Evolutionary conservation across 1,140 invertebrate genomes (phyloP), one percentile per base, ranked within the genome.

Genomic region (Euborellia annulipes): DNA sequence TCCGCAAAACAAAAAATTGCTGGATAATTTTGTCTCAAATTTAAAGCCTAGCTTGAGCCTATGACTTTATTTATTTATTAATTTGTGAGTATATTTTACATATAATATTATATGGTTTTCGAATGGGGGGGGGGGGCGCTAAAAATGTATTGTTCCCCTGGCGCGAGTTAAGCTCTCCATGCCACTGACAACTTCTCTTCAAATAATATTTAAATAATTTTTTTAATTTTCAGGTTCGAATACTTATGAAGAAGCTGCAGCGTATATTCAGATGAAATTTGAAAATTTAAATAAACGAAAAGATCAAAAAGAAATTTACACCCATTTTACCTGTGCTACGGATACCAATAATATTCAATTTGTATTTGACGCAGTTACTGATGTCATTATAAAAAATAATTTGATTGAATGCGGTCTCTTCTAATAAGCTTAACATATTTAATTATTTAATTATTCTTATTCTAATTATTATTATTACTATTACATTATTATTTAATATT

Each of bases 301-400:
- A 64, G 80, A 81, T 62, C 78, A 82, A 59, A 88, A 91, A 68
- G 84, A 91, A 64, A 89, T 91, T 51, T 92, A 92, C 58, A 87
- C 84, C 49, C 87, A 92, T 62, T 83, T 90, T 57, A 92, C 87
- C 14, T 91, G 87, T 69, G 87, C 88, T 21, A 91, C 88, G 36
- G 88, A 92, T 57, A 91, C 87, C 36, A 81, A 76, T 48, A 92
- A 92, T 62, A 89, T 92, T 47, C 79, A 88, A 60, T 91, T 91
- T 63, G 87, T 91, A 17, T 91, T 91, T 59, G 87, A 91, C 64
- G 82, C 84, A 46, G 85, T 91, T 46, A 89, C 87, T 45, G 87
- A 91, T 68, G 85, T 92, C 47, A 89, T 91, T 54, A 88, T 94
- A 59, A 90, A 90, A 60, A 87, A 89, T 59, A 93, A 91, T 67